Percentiles rank a stretch among this genome's conserved stretches.
Conservation (phyloP, 2,888 invertebrate genomes). For the Theretra japonica region DNA sequence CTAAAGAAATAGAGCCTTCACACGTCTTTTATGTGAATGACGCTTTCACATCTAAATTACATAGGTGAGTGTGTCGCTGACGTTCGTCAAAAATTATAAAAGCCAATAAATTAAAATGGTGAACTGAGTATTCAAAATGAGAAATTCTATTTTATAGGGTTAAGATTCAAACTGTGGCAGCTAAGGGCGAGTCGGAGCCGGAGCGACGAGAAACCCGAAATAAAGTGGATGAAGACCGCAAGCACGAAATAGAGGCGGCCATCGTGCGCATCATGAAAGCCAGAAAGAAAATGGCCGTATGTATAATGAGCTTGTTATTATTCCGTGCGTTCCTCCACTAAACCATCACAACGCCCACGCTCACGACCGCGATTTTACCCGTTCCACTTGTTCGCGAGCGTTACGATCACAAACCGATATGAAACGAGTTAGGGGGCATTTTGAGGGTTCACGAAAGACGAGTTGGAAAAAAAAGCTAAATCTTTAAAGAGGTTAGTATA, state of each 20-base stretch:
- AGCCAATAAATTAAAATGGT: neutral
- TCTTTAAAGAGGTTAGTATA: no score
- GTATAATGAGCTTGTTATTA: conserved; percentile 44
- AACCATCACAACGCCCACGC: no score
- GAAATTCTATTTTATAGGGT: conserved; percentile 84
- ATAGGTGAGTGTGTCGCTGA: conserved; percentile 85
- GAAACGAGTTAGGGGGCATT: no score
- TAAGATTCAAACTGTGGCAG: conserved; percentile 97
- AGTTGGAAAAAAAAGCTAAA: no score
- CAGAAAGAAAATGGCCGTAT: conserved; percentile 95
- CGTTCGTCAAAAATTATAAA: no score
- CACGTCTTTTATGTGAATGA: conserved; percentile 98
- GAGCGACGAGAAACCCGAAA: conserved; percentile 98
- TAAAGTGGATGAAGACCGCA: conserved; percentile 99
- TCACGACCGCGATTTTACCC: no score
- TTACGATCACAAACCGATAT: no score
- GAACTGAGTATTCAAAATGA: neutral
- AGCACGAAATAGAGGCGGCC: conserved; percentile 99
- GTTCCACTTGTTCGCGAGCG: no score
- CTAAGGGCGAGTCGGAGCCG: conserved; percentile 99
- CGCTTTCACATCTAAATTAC: conserved; percentile 98
- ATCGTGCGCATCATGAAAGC: conserved; percentile 99
- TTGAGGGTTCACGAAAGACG: no score
- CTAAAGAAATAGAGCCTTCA: conserved; percentile 97
- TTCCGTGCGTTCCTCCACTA: no score